phyloP scores from a whole-genome alignment of 1,140 invertebrate species.

The Forficula auricularia region DNA sequence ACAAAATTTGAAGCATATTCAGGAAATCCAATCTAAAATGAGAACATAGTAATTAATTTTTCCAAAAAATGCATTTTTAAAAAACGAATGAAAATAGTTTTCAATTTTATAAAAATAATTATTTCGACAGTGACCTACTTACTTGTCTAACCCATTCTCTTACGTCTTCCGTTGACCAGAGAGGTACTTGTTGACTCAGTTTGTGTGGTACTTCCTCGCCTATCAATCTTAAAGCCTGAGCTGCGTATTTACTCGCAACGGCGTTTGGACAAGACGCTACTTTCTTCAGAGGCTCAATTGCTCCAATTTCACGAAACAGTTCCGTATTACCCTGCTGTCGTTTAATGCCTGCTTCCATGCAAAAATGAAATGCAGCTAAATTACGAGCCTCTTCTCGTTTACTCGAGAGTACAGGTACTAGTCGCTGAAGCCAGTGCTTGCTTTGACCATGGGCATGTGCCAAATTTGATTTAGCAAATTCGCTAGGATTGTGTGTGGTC shows the following conservation, averaged over 20 bases:
- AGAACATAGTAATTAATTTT: conserved; percentile 2
- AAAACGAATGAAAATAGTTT: background rate
- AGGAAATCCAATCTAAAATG: conserved; percentile 68
- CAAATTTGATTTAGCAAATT: conserved; percentile 82
- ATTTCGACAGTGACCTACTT: conserved; percentile 8
- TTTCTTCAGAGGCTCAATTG: conserved; percentile 86
- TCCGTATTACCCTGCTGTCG: conserved; percentile 87
- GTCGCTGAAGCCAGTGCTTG: conserved; percentile 81
- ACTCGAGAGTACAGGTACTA: conserved; percentile 90
- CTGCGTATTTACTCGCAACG: conserved; percentile 91
- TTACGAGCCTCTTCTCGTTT: conserved; percentile 91
- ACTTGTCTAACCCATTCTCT: conserved; percentile 90
- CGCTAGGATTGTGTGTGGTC: conserved; percentile 77
- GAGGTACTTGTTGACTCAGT: conserved; percentile 89
- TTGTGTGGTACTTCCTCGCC: conserved; percentile 95
- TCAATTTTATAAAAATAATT: too few relatives aligned
- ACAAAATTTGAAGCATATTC: conserved; percentile 69
- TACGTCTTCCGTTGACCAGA: conserved; percentile 94
- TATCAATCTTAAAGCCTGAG: conserved; percentile 83
- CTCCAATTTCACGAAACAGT: conserved; percentile 87
- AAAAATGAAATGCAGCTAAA: conserved; percentile 95
- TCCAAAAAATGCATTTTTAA: background rate
- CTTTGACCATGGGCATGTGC: conserved; percentile 92
- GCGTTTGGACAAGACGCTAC: conserved; percentile 96
- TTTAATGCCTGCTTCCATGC: conserved; percentile 97